Percentiles rank a stretch among this genome's conserved stretches.
phyloP scores from a whole-genome alignment of 2,113 vertebrate genomes.

The Chaenogobius annularis region DNA sequence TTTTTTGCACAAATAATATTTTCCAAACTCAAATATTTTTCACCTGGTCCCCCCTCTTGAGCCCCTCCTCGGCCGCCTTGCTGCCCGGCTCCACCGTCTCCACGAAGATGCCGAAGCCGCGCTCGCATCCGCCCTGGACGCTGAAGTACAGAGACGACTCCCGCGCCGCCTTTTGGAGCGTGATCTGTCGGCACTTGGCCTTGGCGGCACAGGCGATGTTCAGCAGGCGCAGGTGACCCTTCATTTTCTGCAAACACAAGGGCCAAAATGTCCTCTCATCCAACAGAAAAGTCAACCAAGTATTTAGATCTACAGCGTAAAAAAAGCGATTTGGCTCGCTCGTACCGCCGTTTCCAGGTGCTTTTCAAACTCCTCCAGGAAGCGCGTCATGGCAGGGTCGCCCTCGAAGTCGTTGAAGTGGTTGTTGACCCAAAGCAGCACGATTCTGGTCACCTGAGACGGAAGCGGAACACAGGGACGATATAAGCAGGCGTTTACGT shows the following conservation, averaged over 20 bases:
- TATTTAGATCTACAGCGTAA: no score
- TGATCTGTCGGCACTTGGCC: conserved; percentile 93
- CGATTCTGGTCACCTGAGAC: conserved; percentile 89
- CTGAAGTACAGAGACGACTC: conserved; percentile 89
- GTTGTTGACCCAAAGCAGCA: conserved; percentile 97
- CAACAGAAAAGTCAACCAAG: no score
- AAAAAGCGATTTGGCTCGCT: no score
- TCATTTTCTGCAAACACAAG: conserved; percentile 87
- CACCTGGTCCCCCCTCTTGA: conserved; percentile 96
- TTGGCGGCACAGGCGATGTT: conserved; percentile 98
- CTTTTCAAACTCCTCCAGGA: conserved; percentile 95
- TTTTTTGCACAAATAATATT: no score
- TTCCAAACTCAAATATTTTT: no score
- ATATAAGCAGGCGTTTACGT: background rate
- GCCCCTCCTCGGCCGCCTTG: conserved; percentile 90
- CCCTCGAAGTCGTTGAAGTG: conserved; percentile 99
- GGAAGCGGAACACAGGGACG: background rate
- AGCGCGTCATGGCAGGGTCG: conserved; percentile 90
- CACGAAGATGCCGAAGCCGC: conserved; percentile 92
- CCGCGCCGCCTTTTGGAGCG: conserved; percentile 87
- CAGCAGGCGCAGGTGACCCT: conserved; percentile 91
- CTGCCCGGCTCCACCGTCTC: conserved; percentile 86
- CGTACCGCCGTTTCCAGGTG: conserved; percentile 87
- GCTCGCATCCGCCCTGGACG: conserved; percentile 89
- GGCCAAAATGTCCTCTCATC: background rate